Conservation (phyloP, 2,888 invertebrate genomes). For the Cheilosia soror region DNA sequence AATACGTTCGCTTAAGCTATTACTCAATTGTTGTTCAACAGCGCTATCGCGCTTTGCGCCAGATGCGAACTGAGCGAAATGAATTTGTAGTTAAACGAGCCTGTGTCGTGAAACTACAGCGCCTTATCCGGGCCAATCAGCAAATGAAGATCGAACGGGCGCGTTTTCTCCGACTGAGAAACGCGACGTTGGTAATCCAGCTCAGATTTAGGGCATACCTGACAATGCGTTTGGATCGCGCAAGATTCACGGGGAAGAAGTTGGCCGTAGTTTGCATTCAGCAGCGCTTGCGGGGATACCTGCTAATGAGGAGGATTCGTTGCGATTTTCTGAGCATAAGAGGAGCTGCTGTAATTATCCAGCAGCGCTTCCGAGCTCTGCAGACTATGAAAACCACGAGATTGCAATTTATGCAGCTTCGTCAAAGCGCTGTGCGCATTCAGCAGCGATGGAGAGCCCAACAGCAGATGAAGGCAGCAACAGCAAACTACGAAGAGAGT, state of each 20-base stretch:
- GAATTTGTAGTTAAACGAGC: slow-evolving; percentile 76
- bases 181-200: slow-evolving; percentile 80
- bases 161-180: slow-evolving; percentile 78
- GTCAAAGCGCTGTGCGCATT: slow-evolving; percentile 78
- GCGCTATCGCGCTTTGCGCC: slow-evolving; percentile 78
- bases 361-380: slow-evolving; percentile 78
- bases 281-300: slow-evolving; percentile 80
- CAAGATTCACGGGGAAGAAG: slow-evolving; percentile 79
- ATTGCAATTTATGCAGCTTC: slow-evolving; percentile 76
- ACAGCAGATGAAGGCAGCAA: slow-evolving; percentile 61
- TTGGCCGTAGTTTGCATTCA: slow-evolving; percentile 82
- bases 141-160: slow-evolving; percentile 76
- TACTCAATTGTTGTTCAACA: slow-evolving; percentile 79
- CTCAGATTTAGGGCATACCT: slow-evolving; percentile 78
- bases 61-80: slow-evolving; percentile 78
- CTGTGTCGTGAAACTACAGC: slow-evolving; percentile 80
- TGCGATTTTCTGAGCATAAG: slow-evolving; percentile 50
- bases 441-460: slow-evolving; percentile 84
- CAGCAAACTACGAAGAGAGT: slow-evolving; percentile 76
- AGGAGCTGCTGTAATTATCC: slow-evolving; percentile 69
- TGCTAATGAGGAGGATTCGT: slow-evolving; percentile 75
- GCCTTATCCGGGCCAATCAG: slow-evolving; percentile 79
- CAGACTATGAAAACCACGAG: slow-evolving; percentile 74
- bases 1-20: slow-evolving; percentile 78
- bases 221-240: slow-evolving; percentile 80